Percentiles rank a stretch among this genome's conserved stretches.
Conservation (phyloP, 2,888 invertebrate species). For the Ichneumon xanthorius region DNA sequence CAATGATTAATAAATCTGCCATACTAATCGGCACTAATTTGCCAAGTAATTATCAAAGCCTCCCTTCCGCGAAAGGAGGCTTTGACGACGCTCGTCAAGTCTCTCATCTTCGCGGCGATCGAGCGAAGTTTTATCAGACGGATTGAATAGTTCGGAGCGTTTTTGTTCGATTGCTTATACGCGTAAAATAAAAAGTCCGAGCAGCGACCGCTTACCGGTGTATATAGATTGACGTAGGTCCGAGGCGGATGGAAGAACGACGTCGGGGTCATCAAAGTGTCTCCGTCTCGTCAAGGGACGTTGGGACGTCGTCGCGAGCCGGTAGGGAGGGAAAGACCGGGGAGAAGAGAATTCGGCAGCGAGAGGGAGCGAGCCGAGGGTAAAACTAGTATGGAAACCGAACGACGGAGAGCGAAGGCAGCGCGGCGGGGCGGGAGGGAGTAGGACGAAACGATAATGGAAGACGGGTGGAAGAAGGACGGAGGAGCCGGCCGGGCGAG, state of each 20-base stretch:
- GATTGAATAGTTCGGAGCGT: too few species aligned
- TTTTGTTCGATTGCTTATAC: too few species aligned
- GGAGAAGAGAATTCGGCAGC: constrained; percentile 13
- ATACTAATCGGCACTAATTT: too few species aligned
- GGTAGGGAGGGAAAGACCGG: neutral
- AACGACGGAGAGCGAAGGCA: constrained; percentile 36
- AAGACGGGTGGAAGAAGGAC: constrained; percentile 12
- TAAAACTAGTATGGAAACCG: constrained; percentile 10
- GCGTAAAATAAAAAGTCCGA: too few species aligned
- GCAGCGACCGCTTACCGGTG: neutral
- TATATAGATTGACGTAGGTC: constrained; percentile 19
- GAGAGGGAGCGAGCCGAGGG: constrained; percentile 23
- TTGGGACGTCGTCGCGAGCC: constrained; percentile 4
- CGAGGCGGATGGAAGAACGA: constrained; percentile 22
- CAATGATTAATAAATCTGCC: too few species aligned
- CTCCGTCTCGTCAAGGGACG: constrained; percentile 39
- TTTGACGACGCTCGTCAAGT: too few species aligned
- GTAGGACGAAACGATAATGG: constrained; percentile 36
- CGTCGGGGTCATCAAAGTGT: constrained; percentile 36
- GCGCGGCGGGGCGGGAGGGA: constrained; percentile 16
- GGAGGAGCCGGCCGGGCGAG: constrained; percentile 27
- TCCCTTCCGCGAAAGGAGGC: too few species aligned
- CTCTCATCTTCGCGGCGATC: too few species aligned
- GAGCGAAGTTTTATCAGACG: too few species aligned
- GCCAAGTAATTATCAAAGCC: too few species aligned